Base-by-base conservation (phyloP, 2,113 vertebrate genomes). In the Melanocharis versteri region DNA sequence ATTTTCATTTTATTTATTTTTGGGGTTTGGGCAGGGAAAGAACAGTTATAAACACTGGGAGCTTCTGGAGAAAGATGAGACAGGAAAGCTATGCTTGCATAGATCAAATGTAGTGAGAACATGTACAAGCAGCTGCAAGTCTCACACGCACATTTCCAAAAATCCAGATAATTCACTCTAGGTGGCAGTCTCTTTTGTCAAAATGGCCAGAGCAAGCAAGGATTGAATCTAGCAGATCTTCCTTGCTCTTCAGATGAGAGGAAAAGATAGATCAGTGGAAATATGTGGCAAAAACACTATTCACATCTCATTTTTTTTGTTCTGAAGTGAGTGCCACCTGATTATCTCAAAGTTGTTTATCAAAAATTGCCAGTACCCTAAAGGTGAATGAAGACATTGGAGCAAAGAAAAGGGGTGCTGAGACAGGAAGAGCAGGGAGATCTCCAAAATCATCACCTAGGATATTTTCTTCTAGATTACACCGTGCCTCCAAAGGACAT, bases 21-120 rank as follows among this genome's bases (percentile, higher is more conserved):
- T 12, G 6, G 1, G 5, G 1, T n/a, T n/a, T 2, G 9, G 5
- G 5, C 17, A 37, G 11, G 11, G 19, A 57, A 85, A 62, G 12
- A 42, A 7, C 13, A 42, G 7, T 4, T 54, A 39, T 30, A 79
- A 94, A 47, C 8, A 39, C 27, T 64, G 11, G 1, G 24, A 27
- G 6, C 11, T 60, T 84, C 20, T 71, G 7, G 39, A 51, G 54
- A 62, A 82, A 75, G 22, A 58, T 37, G 9, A 75, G 48, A 21
- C 11, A 64, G 35, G 62, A 62, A 66, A 88, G 33, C 21, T 66
- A 4, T 50, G 11, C 11, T 35, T 40, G 7, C 3, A 21, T 13
- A 7, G 35, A 82, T 82, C 22, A 71, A 62, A 66, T 45, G 4
- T 13, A 27, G 8, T 10, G 10, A 62, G 28, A 66, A 44, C 19